A percentile compares a stretch with the other conserved stretches of the same genome.
These are phyloP conservation scores for Lycocerus yunnanus DNA, from an alignment of 2,888 invertebrate species.

Conservation along the genomic window DNA sequence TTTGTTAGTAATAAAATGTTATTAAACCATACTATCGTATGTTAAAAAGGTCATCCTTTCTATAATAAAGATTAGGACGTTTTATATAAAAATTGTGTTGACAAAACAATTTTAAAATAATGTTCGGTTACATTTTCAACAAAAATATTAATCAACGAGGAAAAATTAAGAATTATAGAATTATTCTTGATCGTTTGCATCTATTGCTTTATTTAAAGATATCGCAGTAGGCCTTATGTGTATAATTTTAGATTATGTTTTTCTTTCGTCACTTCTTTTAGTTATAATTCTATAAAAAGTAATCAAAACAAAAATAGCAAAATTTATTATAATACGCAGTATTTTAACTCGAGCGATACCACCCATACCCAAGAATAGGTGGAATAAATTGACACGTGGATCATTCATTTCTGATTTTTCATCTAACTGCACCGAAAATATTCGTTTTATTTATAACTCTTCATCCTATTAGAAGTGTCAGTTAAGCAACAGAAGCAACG, in stretches of 20 bases:
- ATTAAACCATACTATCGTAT: background rate
- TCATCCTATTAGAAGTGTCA: background rate
- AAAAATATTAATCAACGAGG: background rate
- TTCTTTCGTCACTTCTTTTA: background rate
- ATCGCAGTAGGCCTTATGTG: background rate
- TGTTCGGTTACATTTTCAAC: background rate
- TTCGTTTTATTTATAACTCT: constrained; percentile 3
- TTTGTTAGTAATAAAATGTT: background rate
- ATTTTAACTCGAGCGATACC: background rate
- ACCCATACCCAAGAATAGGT: background rate
- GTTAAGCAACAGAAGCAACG: background rate
- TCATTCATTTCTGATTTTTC: constrained; percentile 1
- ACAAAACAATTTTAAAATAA: background rate
- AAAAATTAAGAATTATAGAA: background rate
- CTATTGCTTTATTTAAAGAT: background rate
- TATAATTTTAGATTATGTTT: background rate
- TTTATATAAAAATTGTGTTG: background rate
- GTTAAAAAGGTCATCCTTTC: background rate
- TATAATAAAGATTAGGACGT: background rate
- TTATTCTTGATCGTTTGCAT: background rate
- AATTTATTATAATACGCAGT: background rate
- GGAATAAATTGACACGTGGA: background rate
- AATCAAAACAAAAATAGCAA: background rate
- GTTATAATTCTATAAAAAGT: background rate
- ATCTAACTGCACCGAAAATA: background rate